Conservation (phyloP, 2,797 vertebrate species). For the Amphiprion clarkii region DNA sequence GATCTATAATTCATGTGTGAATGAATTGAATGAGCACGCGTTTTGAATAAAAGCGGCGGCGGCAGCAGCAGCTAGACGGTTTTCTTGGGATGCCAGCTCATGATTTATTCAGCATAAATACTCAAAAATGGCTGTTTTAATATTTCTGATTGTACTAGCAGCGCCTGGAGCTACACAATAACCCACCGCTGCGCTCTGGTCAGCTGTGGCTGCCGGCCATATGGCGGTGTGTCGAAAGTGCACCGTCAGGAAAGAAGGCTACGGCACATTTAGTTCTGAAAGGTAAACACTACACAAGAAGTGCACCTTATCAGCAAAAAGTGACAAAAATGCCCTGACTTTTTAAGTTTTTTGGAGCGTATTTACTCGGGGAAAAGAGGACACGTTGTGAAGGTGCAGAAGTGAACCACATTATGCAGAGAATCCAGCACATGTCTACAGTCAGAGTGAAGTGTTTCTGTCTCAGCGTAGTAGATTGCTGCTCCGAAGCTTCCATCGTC, state of each 20-base stretch:
- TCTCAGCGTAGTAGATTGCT: conserved; percentile 4
- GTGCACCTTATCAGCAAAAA: conserved; percentile 50
- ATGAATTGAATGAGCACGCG: conserved; percentile 64
- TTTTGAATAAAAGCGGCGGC: conserved; percentile 57
- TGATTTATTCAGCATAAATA: conserved; percentile 70
- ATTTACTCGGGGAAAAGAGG: conserved; percentile 36
- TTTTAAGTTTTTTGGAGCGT: conserved; percentile 21
- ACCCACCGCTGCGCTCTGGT: conserved; percentile 51
- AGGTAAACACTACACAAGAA: conserved; percentile 47
- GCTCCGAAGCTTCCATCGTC: conserved; percentile 15
- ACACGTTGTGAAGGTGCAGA: background rate
- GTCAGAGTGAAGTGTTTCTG: conserved; percentile 10
- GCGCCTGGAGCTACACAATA: conserved; percentile 30
- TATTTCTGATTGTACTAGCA: conserved; percentile 55
- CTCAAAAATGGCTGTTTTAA: conserved; percentile 59
- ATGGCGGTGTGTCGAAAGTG: conserved; percentile 52
- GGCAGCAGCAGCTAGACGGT: conserved; percentile 20
- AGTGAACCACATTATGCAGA: too few relatives aligned
- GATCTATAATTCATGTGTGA: conserved; percentile 78
- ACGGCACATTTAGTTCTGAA: conserved; percentile 45
- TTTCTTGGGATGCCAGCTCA: conserved; percentile 44
- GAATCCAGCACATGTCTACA: background rate
- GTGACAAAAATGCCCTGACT: conserved; percentile 35
- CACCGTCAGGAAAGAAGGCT: conserved; percentile 57
- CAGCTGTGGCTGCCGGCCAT: conserved; percentile 54